Evolutionary conservation across 2,113 vertebrate genomes (phyloP), one percentile per base, ranked within the genome.

Genomic region (Tyto alba): DNA sequence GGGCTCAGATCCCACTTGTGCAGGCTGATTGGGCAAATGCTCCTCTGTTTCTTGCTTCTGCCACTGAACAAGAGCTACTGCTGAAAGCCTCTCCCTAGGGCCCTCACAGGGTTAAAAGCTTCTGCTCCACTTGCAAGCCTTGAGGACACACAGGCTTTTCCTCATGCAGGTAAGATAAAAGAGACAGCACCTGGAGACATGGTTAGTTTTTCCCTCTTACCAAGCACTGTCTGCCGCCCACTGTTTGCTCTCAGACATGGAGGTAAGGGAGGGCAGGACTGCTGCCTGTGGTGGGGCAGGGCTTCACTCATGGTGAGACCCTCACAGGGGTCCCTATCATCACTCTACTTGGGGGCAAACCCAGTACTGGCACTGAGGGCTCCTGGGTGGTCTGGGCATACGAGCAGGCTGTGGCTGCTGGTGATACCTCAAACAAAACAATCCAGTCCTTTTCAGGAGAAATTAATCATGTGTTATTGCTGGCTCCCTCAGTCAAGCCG

Each of bases 1-100:
- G n/a, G 72, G 34, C 62, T 83, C 57, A 38, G 41, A 27, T 63
- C 41, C 34, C 52, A 1, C 23, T 52, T 56, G 74, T 30, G 45
- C 40, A 50, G 57, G 26, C 29, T 85, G 76, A 47, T 2, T 66
- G 59, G 29, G 18, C 10, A 21, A 60, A 68, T 20, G n/a, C 55
- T 69, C 47, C 72, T 92, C 7, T 52, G 38, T 57, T 63, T 17
- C 29, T 34, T 40, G 8, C 36, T 81, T 41, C 74, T 38, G 36
- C 32, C 36, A 15, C 56, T n/a, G 23, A 78, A 15, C 29, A 56
- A 55, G 38, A 84, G 34, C 66, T 38, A 13, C 47, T 41, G 52
- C 71, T 71, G 86, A 36, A 52, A 88, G 67, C 63, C 34, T 43
- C 69, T 95, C 66, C 88, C 29, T n/a, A 62, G 86, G 75, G 38